These are phyloP conservation scores for Babylonia areolata DNA, from an alignment of 1,140 invertebrate genomes.

Conservation along the genomic window DNA sequence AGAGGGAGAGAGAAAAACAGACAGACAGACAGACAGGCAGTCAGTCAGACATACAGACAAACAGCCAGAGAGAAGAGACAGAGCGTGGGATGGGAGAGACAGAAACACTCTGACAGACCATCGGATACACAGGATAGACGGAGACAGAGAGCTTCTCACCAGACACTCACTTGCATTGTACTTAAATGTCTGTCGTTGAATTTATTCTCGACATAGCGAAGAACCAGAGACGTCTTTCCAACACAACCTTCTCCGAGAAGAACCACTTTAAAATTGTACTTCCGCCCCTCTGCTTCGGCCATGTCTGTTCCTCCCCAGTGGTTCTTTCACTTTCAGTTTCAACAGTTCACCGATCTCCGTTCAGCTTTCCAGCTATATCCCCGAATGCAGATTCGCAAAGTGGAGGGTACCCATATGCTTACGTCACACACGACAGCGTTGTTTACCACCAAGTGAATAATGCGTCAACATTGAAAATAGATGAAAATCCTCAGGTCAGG, in stretches of 20 bases:
- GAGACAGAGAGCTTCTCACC: background rate
- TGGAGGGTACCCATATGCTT: background rate
- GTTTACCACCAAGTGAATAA: background rate
- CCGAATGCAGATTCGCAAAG: background rate
- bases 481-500: background rate
- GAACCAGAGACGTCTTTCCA: conserved; percentile 96
- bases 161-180: conserved; percentile 87
- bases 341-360: background rate
- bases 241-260: conserved; percentile 98
- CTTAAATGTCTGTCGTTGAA: conserved; percentile 95
- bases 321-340: conserved; percentile 10
- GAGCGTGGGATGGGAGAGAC: background rate
- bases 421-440: background rate
- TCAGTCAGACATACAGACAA: background rate
- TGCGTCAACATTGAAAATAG: background rate
- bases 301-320: background rate
- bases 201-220: conserved; percentile 96
- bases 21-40: background rate
- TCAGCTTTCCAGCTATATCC: background rate
- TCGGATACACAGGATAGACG: background rate
- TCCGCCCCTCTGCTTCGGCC: background rate
- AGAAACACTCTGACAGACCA: background rate
- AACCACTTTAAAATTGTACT: conserved; percentile 77
- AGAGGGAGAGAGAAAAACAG: background rate
- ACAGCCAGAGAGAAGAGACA: background rate